A percentile compares a stretch with the other conserved stretches of the same genome.
phyloP scores from a whole-genome alignment of 2,113 vertebrate genomes.

The Macroglossus sobrinus region DNA sequence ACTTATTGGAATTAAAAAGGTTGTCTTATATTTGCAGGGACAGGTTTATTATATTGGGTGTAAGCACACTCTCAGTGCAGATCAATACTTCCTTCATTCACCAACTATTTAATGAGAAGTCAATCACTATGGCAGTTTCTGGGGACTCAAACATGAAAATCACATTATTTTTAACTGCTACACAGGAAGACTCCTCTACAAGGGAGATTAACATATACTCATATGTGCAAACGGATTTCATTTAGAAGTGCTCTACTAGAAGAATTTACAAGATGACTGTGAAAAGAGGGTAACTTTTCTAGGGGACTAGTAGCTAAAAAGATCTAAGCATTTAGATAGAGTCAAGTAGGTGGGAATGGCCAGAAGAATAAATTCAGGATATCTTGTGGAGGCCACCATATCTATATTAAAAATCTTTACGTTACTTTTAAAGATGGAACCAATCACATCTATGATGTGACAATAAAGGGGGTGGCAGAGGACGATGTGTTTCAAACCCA shows the following conservation, averaged over 20 bases:
- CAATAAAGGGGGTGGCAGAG: neutral
- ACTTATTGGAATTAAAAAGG: neutral
- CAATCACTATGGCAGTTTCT: neutral
- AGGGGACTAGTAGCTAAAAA: neutral
- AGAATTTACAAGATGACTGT: neutral
- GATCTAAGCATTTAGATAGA: neutral
- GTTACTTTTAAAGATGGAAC: neutral
- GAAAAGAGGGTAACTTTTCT: neutral
- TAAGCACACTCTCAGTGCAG: neutral
- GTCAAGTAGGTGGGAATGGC: neutral
- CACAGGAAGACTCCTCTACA: neutral
- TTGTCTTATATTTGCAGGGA: neutral
- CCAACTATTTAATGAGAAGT: neutral
- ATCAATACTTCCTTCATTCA: neutral
- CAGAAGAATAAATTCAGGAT: neutral
- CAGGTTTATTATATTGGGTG: neutral
- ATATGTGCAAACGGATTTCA: neutral
- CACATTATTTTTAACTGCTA: neutral
- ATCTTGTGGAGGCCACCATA: neutral
- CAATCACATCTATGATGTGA: neutral
- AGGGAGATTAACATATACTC: neutral
- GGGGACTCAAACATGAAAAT: neutral
- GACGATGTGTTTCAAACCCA: neutral
- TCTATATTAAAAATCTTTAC: neutral
- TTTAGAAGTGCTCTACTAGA: neutral